Evolutionary conservation across 1,140 invertebrate species (phyloP).

Genomic region (Polypedilum pembai): DNA sequence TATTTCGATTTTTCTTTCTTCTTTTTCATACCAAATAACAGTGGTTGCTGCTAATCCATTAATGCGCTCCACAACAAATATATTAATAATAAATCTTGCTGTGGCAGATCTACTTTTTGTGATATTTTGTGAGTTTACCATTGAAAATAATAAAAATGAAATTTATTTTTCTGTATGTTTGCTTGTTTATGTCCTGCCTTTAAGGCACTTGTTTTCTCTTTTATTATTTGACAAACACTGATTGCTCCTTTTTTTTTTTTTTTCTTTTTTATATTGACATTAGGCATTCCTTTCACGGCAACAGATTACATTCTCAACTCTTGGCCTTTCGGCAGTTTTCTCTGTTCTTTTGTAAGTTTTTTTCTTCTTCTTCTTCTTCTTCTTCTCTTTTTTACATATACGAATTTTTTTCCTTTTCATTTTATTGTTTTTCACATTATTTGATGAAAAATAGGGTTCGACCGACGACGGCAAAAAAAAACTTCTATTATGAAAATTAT

Average conservation of each 20-base stretch:
- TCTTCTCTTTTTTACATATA: background rate
- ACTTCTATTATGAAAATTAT: too few relatives aligned
- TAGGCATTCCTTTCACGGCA: slow-evolving; percentile 49
- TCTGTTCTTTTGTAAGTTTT: slow-evolving; percentile 76
- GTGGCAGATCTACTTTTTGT: slow-evolving; percentile 90
- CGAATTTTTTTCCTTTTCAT: background rate
- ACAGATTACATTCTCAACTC: slow-evolving; percentile 75
- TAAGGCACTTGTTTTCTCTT: too few relatives aligned
- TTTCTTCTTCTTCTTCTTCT: slow-evolving; percentile 30
- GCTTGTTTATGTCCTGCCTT: too few relatives aligned
- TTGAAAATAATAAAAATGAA: background rate
- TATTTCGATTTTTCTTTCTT: background rate
- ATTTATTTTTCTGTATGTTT: background rate
- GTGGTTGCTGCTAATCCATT: slow-evolving; percentile 78
- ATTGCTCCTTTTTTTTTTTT: background rate
- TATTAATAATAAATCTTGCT: slow-evolving; percentile 82
- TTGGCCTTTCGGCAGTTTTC: slow-evolving; percentile 86
- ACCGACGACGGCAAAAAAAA: background rate
- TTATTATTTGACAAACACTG: too few relatives aligned
- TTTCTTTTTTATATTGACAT: slow-evolving; percentile 59
- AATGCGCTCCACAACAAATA: slow-evolving; percentile 89
- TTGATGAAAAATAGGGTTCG: too few relatives aligned
- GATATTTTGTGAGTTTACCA: slow-evolving; percentile 87
- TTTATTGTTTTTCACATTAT: background rate
- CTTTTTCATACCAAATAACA: slow-evolving; percentile 50